phyloP scores from a whole-genome alignment of 1,140 invertebrate species.

The Trichoplusia ni region DNA sequence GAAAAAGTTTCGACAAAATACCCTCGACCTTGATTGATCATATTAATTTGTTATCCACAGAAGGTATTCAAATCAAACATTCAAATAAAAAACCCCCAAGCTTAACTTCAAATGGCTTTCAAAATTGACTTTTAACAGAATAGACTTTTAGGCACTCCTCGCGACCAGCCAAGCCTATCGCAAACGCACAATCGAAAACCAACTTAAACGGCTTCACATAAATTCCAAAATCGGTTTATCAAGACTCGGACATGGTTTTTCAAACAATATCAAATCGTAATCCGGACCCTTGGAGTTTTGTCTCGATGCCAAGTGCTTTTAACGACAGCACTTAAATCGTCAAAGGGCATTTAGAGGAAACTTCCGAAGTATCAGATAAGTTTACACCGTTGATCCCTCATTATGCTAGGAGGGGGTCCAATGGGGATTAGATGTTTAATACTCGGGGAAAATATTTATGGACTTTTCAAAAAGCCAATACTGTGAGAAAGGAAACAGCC shows the following conservation, averaged over 20 bases:
- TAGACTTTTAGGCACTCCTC: too few species aligned
- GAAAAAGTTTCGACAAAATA: too few species aligned
- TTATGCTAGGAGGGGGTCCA: not conserved
- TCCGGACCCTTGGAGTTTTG: not conserved
- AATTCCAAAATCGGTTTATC: not conserved
- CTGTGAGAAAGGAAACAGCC: too few species aligned
- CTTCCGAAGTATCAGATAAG: not conserved
- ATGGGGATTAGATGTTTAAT: not conserved
- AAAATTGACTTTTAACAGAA: too few species aligned
- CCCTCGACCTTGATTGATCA: too few species aligned
- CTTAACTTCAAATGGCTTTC: too few species aligned
- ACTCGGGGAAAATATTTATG: not conserved
- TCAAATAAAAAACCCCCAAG: too few species aligned
- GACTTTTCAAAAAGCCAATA: too few species aligned
- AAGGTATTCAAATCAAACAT: too few species aligned
- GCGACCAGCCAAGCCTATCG: too few species aligned
- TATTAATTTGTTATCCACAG: too few species aligned
- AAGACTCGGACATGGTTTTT: not conserved
- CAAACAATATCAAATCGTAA: conserved; percentile 10
- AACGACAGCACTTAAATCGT: conserved; percentile 8
- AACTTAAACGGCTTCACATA: not conserved
- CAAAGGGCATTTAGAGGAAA: not conserved
- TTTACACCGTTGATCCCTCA: not conserved
- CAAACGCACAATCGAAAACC: not conserved
- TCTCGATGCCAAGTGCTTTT: not conserved